Percentiles rank a stretch among this genome's conserved stretches.
Conservation (phyloP, 2,797 vertebrate species). For the Lepus oiostolus region DNA sequence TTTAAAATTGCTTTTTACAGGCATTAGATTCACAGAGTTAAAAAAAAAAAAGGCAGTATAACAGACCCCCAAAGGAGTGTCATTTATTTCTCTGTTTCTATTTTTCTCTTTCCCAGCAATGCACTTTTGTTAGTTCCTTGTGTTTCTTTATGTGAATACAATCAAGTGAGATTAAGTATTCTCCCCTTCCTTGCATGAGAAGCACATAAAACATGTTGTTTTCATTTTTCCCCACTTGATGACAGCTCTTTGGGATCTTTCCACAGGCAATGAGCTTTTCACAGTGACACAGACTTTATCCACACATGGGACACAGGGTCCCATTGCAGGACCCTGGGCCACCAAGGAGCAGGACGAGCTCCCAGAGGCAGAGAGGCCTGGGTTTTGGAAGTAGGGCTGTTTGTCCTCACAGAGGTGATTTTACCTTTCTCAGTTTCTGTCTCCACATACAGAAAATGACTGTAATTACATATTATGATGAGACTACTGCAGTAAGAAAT, state of each 20-base stretch:
- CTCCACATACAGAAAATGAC: background rate
- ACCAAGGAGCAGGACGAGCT: rapidly evolving
- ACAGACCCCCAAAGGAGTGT: background rate
- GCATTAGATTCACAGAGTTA: background rate
- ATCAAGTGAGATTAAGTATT: conserved; percentile 12
- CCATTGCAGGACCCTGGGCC: background rate
- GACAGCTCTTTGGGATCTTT: conserved; percentile 16
- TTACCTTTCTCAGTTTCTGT: background rate
- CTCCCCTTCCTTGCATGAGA: background rate
- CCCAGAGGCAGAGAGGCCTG: background rate
- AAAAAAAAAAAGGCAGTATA: conserved; percentile 8
- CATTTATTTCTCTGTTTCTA: background rate
- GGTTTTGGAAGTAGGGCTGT: rapidly evolving
- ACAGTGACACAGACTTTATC: background rate
- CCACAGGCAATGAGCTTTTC: background rate
- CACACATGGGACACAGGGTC: background rate
- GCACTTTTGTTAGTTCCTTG: background rate
- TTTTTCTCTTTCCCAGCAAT: background rate
- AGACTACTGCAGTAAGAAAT: background rate
- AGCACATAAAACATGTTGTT: background rate
- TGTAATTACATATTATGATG: background rate
- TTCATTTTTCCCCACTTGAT: background rate
- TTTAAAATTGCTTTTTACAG: background rate
- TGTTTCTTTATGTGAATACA: background rate
- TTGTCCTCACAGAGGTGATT: background rate